Conservation (phyloP, 2,113 vertebrate species). For the Tragelaphus imberbis region DNA sequence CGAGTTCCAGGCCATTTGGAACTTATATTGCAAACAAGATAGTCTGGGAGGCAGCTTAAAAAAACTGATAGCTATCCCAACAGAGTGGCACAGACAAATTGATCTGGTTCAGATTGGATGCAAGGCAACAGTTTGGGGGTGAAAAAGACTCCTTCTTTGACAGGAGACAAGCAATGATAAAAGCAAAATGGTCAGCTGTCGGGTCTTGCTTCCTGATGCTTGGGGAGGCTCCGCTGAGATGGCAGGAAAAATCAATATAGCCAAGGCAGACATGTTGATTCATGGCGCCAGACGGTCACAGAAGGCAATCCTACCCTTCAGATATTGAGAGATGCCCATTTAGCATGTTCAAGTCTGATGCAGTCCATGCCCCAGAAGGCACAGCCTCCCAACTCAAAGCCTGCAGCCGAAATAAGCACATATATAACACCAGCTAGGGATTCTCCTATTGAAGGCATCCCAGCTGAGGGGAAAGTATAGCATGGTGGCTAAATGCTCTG, state of each 20-base stretch:
- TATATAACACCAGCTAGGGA: background rate
- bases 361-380: background rate
- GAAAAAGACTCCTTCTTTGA: background rate
- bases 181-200: background rate
- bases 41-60: conserved; percentile 58
- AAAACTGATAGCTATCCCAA: conserved; percentile 21
- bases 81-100: background rate
- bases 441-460: background rate
- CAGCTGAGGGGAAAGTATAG: background rate
- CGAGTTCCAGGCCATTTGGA: conserved; percentile 77
- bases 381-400: background rate
- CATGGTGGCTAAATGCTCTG: background rate
- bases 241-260: conserved; percentile 4
- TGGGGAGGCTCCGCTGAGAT: background rate
- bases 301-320: conserved; percentile 22
- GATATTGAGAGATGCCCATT: conserved; percentile 17
- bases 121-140: background rate
- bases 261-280: background rate
- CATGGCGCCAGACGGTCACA: background rate
- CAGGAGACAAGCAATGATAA: background rate
- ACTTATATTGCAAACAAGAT: conserved; percentile 63
- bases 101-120: background rate
- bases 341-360: background rate
- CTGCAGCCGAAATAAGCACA: conserved; percentile 15
- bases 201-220: background rate